A percentile compares a stretch with the other conserved stretches of the same genome.
Conservation (phyloP, 2,888 invertebrate species). For the Phorcus lineatus region DNA sequence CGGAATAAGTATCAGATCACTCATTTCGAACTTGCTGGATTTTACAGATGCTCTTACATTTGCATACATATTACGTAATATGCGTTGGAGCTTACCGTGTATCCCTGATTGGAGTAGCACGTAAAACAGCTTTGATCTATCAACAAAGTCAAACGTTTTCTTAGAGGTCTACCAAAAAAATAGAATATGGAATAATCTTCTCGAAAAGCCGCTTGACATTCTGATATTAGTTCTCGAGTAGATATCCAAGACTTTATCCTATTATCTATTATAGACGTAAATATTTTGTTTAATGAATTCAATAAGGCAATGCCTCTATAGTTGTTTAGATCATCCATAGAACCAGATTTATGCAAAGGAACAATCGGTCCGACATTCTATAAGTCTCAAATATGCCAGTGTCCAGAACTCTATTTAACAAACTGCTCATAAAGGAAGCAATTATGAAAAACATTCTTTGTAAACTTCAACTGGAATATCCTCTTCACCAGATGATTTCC, state of each 20-base stretch:
- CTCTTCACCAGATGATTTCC: background rate
- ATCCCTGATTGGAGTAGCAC: background rate
- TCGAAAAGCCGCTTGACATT: background rate
- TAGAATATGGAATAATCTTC: background rate
- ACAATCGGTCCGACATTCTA: background rate
- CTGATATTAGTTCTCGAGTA: background rate
- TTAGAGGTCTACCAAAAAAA: no score
- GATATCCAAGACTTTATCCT: background rate
- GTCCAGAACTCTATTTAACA: background rate
- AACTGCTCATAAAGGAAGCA: background rate
- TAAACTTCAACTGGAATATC: background rate
- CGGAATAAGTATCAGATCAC: background rate
- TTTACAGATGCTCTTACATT: background rate
- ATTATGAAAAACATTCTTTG: background rate
- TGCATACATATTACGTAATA: background rate
- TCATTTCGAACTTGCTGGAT: background rate
- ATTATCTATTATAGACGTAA: background rate
- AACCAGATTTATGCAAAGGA: background rate
- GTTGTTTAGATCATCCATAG: background rate
- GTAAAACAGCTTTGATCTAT: no score
- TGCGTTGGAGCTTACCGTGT: background rate
- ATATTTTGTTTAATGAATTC: background rate
- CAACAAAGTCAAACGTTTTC: no score
- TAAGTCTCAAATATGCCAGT: background rate
- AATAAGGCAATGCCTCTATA: background rate